Percentiles rank a stretch among this genome's conserved stretches.
Evolutionary conservation across 2,113 vertebrate species (phyloP).

Genomic region (Zingel zingel): DNA sequence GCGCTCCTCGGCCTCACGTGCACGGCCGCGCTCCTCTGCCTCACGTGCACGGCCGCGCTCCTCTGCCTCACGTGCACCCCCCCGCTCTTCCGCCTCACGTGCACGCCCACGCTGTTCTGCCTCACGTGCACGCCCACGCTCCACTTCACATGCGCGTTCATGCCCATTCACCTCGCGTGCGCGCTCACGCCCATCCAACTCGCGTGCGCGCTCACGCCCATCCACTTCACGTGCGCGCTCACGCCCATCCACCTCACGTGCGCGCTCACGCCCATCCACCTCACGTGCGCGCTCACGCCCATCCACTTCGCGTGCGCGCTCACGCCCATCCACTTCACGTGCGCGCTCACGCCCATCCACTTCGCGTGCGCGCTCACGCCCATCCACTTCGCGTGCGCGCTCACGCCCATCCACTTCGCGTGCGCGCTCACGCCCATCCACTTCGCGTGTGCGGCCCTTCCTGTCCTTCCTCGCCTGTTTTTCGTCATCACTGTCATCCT

Average conservation of each 20-base stretch:
- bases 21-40: not conserved
- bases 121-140: slow-evolving; percentile 12
- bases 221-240: not conserved
- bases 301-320: not conserved
- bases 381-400: not conserved
- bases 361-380: not conserved
- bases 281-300: not conserved
- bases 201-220: not conserved
- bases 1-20: not conserved
- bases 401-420: not conserved
- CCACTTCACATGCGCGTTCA: not conserved
- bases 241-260: not conserved
- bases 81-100: slow-evolving; percentile 3
- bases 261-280: not conserved
- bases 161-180: slow-evolving; percentile 1
- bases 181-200: not conserved
- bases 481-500: slow-evolving; percentile 14
- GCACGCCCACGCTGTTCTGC: not conserved
- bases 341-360: not conserved
- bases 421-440: not conserved
- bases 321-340: not conserved
- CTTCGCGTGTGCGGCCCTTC: slow-evolving; percentile 19
- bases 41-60: slow-evolving; percentile 15
- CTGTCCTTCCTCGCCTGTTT: slow-evolving; percentile 36
- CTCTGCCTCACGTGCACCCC: slow-evolving; percentile 4